phyloP scores from a whole-genome alignment of 2,113 vertebrate genomes.

The Solea solea region DNA sequence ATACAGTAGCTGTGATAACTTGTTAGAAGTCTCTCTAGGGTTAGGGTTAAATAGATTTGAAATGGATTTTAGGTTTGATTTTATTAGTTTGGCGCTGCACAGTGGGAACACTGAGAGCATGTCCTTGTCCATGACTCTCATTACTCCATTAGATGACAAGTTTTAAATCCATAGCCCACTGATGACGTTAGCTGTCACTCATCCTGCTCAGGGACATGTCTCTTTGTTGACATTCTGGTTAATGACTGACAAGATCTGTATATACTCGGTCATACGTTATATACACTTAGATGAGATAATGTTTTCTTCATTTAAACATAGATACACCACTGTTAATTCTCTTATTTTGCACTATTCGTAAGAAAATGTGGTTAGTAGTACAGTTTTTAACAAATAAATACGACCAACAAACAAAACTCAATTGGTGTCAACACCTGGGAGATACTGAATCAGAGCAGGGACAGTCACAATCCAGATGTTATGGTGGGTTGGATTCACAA shows the following conservation, averaged over 20 bases:
- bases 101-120: conserved; percentile 11
- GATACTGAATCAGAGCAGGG: background rate
- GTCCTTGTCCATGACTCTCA: conserved; percentile 59
- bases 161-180: conserved; percentile 53
- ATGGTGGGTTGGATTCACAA: too few relatives aligned
- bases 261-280: background rate
- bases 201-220: conserved; percentile 34
- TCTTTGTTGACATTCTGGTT: conserved; percentile 32
- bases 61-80: conserved; percentile 26
- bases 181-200: conserved; percentile 58
- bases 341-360: too few relatives aligned
- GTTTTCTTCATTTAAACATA: too few relatives aligned
- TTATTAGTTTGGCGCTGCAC: conserved; percentile 21
- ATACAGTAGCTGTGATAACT: background rate
- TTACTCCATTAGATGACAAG: conserved; percentile 52
- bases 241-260: conserved; percentile 44
- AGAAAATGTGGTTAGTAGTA: too few relatives aligned
- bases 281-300: too few relatives aligned
- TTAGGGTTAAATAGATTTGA: conserved; percentile 19
- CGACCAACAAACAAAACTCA: background rate
- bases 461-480: too few relatives aligned
- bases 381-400: too few relatives aligned
- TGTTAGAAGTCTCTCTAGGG: conserved; percentile 2
- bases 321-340: too few relatives aligned
- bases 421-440: background rate